Evolutionary conservation across 2,113 vertebrate species (phyloP), one percentile per base, ranked within the genome.

Genomic region (Pipa parva): DNA sequence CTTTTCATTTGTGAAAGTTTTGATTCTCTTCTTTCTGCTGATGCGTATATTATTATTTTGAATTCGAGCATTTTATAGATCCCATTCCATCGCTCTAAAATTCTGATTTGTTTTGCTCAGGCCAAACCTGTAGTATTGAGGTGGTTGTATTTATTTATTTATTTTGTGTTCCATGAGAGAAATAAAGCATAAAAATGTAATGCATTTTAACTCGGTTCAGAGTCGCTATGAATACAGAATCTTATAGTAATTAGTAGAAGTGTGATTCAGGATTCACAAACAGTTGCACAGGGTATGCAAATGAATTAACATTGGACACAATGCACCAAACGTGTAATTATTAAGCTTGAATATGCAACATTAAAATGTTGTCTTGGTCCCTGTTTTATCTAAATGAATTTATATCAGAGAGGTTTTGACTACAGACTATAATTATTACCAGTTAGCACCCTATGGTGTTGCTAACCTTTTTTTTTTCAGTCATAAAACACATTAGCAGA

Each of bases 401-500:
- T 70, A 26, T 70, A 70, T 70, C 66, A 61, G 59, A 70, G 66
- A 61, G 58, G 31, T 61, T 70, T 70, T 54, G 58, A 70, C 48
- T 70, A 70, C 50, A 70, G 57, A 50, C 66, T 70, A 61, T 70
- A 60, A 61, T 70, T 70, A 70, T 60, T 61, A 51, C 58, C 58
- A 61, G 66, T 61, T 70, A 70, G 66, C 45, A 70, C 56, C 57
- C 66, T 13, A 48, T 39, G 33, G 66, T 29, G 66, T 37, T 45
- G 33, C 29, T 48, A 61, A 61, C 48, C 56, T 52, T 54, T 46
- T 45, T n/a, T 55, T 60, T 70, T 28, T 21, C 58, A 59, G 65
- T 59, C 56, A 59, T 25, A 24, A 70, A 70, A 51, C 66, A 61
- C 33, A 70, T 61, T 61, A 70, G 48, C 33, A 7, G 28, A 42